A percentile compares a stretch with the other conserved stretches of the same genome.
Evolutionary conservation across 2,797 vertebrate genomes (phyloP).

Genomic region (Melanotaenia boesemani): DNA sequence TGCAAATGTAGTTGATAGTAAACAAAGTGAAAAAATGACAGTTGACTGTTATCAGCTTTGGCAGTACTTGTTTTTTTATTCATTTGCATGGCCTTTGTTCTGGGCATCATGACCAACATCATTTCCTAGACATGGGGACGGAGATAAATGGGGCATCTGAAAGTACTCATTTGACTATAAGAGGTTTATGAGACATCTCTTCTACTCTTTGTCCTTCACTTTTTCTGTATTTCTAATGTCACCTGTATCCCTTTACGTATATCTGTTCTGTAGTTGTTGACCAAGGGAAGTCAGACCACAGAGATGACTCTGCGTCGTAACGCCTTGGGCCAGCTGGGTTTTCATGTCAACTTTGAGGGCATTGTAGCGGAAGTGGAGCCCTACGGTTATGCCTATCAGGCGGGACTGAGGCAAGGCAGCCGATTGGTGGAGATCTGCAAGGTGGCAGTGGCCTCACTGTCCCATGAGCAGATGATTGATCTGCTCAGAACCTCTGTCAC

Average conservation of each 20-base stretch:
- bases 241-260: not conserved
- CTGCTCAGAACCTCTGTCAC: slow-evolving; percentile 95
- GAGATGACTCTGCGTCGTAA: slow-evolving; percentile 98
- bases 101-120: not conserved
- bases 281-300: slow-evolving; percentile 95
- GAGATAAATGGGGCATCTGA: not conserved
- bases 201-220: not conserved
- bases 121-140: not conserved
- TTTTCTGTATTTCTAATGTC: not conserved
- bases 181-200: not conserved
- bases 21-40: slow-evolving; percentile 15
- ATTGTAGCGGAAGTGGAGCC: slow-evolving; percentile 97
- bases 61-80: not conserved
- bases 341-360: slow-evolving; percentile 98
- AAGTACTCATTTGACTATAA: not conserved
- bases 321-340: slow-evolving; percentile 95
- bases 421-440: slow-evolving; percentile 98
- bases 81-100: not conserved
- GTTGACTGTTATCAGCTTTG: slow-evolving; percentile 2
- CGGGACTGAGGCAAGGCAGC: slow-evolving; percentile 95
- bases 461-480: slow-evolving; percentile 98
- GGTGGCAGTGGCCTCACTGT: slow-evolving; percentile 94
- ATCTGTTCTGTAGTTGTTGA: slow-evolving; percentile 84
- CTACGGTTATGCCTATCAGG: slow-evolving; percentile 98
- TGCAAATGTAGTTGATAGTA: slow-evolving; percentile 6